Conservation (phyloP, 2,113 vertebrate species). For the Oreocharis arfaki region DNA sequence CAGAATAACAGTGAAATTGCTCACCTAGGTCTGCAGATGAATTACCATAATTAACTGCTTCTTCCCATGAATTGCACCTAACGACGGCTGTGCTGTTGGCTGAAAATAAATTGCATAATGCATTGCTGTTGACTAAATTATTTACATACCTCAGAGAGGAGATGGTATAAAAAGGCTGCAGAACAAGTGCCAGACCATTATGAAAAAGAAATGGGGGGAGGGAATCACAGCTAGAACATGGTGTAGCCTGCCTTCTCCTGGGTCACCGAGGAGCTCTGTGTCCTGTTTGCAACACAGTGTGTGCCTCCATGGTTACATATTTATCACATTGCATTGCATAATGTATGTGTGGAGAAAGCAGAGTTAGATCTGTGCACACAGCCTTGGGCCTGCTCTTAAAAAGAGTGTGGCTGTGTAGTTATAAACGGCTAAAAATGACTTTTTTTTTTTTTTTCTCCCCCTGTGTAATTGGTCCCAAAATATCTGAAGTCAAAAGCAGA, state of each 20-base stretch:
- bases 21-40: constrained; percentile 56
- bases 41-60: constrained; percentile 60
- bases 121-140: constrained; percentile 58
- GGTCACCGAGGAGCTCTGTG: background rate
- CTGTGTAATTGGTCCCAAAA: background rate
- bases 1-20: constrained; percentile 42
- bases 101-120: constrained; percentile 65
- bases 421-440: background rate
- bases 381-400: background rate
- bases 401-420: background rate
- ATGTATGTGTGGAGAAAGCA: background rate
- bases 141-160: constrained; percentile 42
- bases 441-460: background rate
- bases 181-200: background rate
- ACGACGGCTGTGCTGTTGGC: constrained; percentile 50
- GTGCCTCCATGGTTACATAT: background rate
- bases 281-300: background rate
- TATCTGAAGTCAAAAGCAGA: background rate
- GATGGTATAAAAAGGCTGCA: constrained; percentile 6
- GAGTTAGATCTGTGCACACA: background rate
- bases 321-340: background rate
- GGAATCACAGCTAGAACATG: background rate
- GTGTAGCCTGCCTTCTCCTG: background rate
- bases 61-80: constrained; percentile 56
- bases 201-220: background rate